Conservation (phyloP, 2,888 invertebrate species). For the Autographa gamma region DNA sequence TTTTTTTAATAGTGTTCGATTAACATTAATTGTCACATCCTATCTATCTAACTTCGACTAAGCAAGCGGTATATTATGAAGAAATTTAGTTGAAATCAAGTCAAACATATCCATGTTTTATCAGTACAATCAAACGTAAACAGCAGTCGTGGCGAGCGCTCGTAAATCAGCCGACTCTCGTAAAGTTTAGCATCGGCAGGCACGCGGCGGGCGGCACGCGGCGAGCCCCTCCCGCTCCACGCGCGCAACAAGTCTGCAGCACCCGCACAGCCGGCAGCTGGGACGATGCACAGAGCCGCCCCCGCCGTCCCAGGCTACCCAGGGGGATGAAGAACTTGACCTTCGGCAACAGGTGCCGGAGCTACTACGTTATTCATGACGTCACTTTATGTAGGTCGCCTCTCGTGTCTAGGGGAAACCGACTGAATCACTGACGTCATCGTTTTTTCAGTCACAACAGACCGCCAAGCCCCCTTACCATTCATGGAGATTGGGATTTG, state of each 20-base stretch:
- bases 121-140: not conserved
- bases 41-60: not conserved
- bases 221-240: not conserved
- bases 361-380: slow-evolving; percentile 23
- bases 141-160: not conserved
- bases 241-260: not conserved
- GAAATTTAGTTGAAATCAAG: not conserved
- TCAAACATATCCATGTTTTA: not conserved
- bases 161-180: not conserved
- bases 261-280: not conserved
- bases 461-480: slow-evolving; percentile 5
- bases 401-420: slow-evolving; percentile 17
- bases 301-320: slow-evolving; percentile 16
- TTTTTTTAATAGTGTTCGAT: not conserved
- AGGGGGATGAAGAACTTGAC: slow-evolving; percentile 26
- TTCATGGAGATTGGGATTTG: slow-evolving; percentile 22
- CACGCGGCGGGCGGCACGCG: not conserved
- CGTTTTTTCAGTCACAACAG: slow-evolving; percentile 40
- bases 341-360: slow-evolving; percentile 34
- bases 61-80: not conserved
- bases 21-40: slow-evolving; percentile 15
- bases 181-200: not conserved
- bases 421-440: slow-evolving; percentile 35
- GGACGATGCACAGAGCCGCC: slow-evolving; percentile 5
- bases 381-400: slow-evolving; percentile 38